phyloP scores from a whole-genome alignment of 2,888 invertebrate genomes.

The Hydroisotoma schaefferi region DNA sequence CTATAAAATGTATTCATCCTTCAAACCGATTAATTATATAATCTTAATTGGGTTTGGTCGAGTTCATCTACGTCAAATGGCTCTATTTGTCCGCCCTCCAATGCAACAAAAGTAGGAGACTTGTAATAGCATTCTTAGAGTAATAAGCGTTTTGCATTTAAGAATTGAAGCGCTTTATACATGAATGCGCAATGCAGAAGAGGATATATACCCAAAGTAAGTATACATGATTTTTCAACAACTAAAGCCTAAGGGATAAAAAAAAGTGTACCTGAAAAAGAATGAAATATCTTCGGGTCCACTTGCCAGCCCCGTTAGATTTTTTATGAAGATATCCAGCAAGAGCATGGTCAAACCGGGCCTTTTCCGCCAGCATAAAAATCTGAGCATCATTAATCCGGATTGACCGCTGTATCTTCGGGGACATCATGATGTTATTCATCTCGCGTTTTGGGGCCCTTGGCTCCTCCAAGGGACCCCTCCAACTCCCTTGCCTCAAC shows the following conservation, averaged over 20 bases:
- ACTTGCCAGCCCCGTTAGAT: conserved; percentile 79
- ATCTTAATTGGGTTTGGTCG: no score
- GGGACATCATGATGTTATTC: conserved; percentile 63
- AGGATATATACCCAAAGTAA: not conserved
- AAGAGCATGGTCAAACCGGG: conserved; percentile 69
- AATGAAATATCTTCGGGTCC: conserved; percentile 80
- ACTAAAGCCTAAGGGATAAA: conserved; percentile 48
- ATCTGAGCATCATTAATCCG: conserved; percentile 82
- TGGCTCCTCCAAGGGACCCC: conserved; percentile 10
- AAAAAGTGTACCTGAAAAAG: conserved; percentile 67
- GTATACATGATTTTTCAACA: no score
- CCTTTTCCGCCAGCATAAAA: conserved; percentile 76
- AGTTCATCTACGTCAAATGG: no score
- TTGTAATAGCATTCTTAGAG: no score
- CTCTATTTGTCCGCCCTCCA: no score
- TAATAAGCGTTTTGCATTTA: no score
- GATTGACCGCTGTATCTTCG: conserved; percentile 79
- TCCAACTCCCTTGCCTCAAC: conserved; percentile 13
- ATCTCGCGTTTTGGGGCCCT: conserved; percentile 21
- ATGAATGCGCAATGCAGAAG: not conserved
- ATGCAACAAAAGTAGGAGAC: no score
- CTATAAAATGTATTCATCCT: no score
- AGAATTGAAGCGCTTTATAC: no score
- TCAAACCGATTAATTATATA: no score
- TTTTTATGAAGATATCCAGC: conserved; percentile 80